phyloP scores from a whole-genome alignment of 2,888 invertebrate genomes.

The Ellobium chinense region DNA sequence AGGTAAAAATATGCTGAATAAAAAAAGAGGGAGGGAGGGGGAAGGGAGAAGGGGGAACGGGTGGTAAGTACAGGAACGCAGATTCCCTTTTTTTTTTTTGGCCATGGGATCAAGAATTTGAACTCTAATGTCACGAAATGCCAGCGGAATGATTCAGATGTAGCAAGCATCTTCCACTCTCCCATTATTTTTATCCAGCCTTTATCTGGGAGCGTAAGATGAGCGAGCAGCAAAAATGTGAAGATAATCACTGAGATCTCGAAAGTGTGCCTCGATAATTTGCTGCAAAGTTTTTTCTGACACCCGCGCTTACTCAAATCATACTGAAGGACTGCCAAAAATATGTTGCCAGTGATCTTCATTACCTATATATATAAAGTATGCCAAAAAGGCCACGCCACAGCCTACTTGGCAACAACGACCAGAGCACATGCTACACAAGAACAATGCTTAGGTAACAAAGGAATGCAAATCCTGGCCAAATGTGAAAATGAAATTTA shows the following conservation, averaged over 20 bases:
- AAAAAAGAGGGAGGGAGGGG: background rate
- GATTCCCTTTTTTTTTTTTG: background rate
- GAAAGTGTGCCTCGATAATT: background rate
- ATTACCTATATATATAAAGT: background rate
- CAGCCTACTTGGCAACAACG: constrained; percentile 9
- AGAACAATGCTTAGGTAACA: constrained; percentile 1
- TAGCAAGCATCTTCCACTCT: background rate
- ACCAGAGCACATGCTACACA: constrained; percentile 26
- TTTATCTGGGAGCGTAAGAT: too few relatives aligned
- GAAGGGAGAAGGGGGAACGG: background rate
- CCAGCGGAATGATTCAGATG: background rate
- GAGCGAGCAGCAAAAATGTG: background rate
- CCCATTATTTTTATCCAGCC: background rate
- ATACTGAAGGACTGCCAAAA: background rate
- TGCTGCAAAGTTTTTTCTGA: background rate
- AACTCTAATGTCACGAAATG: constrained; percentile 24
- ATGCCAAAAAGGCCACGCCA: constrained; percentile 17
- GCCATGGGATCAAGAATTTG: constrained; percentile 4
- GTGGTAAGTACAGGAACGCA: background rate
- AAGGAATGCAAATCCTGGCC: constrained; percentile 14
- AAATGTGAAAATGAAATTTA: background rate
- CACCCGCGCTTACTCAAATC: background rate
- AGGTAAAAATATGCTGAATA: too few relatives aligned
- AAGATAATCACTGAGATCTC: background rate
- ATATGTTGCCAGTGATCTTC: background rate